phyloP scores from a whole-genome alignment of 2,888 invertebrate genomes.

The Rotaria magnacalcarata region DNA sequence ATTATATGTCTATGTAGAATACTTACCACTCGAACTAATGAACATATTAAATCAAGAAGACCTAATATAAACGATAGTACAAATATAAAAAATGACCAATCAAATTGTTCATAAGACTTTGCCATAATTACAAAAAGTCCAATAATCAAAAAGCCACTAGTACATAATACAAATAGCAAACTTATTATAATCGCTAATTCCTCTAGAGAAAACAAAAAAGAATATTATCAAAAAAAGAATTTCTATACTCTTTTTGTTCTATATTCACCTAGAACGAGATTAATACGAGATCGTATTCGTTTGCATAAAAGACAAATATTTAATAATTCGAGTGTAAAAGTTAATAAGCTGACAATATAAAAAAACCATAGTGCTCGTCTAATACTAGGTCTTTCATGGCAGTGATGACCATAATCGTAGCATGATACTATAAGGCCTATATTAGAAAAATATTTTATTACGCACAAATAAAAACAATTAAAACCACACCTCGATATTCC shows the following conservation, averaged over 20 bases:
- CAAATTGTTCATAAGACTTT: not conserved
- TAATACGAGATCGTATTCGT: not conserved
- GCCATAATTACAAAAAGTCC: not conserved
- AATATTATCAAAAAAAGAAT: not conserved
- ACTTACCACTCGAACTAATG: not conserved
- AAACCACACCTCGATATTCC: not conserved
- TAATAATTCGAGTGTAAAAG: not conserved
- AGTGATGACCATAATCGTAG: not conserved
- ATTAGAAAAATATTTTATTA: not conserved
- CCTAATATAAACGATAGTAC: not conserved
- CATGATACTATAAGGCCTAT: not conserved
- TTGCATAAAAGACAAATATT: not conserved
- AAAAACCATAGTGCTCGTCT: not conserved
- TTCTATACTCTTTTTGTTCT: not conserved
- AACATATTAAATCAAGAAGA: not conserved
- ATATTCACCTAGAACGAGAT: not conserved
- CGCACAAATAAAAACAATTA: not conserved
- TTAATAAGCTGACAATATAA: not conserved
- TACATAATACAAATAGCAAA: not conserved
- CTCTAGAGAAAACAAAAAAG: not conserved
- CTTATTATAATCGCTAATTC: not conserved
- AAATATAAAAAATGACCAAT: not conserved
- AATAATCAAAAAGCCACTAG: not conserved
- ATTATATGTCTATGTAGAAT: not conserved
- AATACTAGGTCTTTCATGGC: not conserved